phyloP scores from a whole-genome alignment of 2,797 vertebrate species.

The Chrysocyon brachyurus region DNA sequence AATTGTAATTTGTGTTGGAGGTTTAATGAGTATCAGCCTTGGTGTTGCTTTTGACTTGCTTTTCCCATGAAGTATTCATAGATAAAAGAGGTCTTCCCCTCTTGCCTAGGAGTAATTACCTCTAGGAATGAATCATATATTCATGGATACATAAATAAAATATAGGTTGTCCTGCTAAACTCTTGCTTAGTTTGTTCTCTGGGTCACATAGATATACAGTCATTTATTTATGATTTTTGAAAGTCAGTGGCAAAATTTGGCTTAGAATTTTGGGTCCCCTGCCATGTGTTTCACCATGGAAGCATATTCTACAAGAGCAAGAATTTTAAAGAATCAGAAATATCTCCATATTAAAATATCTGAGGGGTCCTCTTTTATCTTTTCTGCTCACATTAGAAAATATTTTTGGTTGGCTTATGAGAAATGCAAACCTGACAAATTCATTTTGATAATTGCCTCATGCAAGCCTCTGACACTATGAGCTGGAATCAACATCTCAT shows the following conservation, averaged over 20 bases:
- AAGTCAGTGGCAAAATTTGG: neutral
- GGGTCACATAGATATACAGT: neutral
- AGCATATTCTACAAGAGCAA: neutral
- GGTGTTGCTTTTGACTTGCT: neutral
- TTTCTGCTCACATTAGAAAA: neutral
- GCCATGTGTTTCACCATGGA: neutral
- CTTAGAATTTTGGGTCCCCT: neutral
- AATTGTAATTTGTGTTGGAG: neutral
- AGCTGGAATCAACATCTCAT: constrained; percentile 67
- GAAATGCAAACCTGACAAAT: neutral
- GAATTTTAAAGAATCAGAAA: neutral
- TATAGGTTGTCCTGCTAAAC: neutral
- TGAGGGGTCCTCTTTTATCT: neutral
- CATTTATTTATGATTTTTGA: neutral
- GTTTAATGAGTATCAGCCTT: neutral
- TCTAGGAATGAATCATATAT: neutral
- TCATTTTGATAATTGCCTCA: constrained; percentile 42
- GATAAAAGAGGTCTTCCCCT: neutral
- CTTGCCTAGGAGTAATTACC: neutral
- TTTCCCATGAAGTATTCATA: neutral
- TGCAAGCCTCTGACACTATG: constrained; percentile 37
- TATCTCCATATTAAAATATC: neutral
- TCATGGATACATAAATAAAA: neutral
- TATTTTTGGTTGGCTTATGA: constrained; percentile 53
- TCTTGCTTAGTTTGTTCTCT: neutral